These are phyloP conservation scores for Rhagonycha fulva DNA, from an alignment of 2,888 invertebrate genomes.

Conservation along the genomic window DNA sequence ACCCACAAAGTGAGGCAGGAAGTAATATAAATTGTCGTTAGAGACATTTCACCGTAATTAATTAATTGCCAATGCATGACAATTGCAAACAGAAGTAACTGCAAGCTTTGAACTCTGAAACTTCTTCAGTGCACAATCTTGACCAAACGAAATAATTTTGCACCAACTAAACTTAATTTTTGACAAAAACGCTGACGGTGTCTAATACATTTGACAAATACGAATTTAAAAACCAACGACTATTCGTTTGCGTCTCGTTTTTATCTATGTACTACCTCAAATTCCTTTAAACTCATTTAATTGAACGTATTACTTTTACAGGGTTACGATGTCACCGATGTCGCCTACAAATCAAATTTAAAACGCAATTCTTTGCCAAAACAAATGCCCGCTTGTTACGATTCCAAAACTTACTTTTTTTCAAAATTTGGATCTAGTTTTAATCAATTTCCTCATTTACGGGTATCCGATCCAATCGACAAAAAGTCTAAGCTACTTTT, in stretches of 20 bases:
- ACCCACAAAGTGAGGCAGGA: background rate
- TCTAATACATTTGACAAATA: background rate
- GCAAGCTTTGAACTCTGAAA: background rate
- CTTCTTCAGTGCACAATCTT: background rate
- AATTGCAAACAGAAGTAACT: background rate
- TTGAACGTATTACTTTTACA: constrained; percentile 15
- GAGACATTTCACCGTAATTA: background rate
- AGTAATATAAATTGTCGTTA: background rate
- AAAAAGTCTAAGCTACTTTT: constrained; percentile 68
- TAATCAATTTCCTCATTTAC: constrained; percentile 84
- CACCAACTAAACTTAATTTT: background rate
- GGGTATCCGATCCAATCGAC: constrained; percentile 74
- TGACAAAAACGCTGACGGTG: background rate
- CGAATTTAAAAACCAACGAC: background rate
- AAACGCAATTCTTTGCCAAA: constrained; percentile 42
- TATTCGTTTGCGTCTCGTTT: background rate
- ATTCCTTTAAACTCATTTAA: background rate
- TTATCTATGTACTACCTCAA: background rate
- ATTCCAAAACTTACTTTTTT: constrained; percentile 86
- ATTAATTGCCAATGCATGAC: background rate
- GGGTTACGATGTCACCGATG: constrained; percentile 48
- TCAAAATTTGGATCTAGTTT: constrained; percentile 92
- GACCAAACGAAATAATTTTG: background rate
- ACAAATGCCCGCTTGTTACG: constrained; percentile 56
- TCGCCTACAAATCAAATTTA: constrained; percentile 42